Evolutionary conservation across 2,888 invertebrate species (phyloP).

Genomic region (Exocentrus adspersus): DNA sequence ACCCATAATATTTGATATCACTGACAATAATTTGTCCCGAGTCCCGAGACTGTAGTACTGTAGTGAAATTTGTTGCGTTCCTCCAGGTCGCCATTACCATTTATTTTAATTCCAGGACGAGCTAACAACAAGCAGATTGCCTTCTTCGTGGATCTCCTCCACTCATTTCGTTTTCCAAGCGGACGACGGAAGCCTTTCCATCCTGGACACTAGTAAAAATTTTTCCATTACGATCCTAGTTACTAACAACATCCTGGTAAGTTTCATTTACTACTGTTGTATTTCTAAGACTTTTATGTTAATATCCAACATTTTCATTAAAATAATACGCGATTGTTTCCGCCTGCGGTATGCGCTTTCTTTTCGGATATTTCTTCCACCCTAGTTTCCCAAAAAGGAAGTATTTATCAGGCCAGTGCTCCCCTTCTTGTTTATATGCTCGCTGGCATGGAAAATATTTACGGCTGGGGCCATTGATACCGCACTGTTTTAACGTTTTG

Average conservation of each 20-base stretch:
- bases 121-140: slow-evolving; percentile 66
- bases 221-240: slow-evolving; percentile 79
- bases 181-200: slow-evolving; percentile 85
- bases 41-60: too few relatives aligned
- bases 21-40: not conserved
- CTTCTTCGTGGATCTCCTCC: slow-evolving; percentile 84
- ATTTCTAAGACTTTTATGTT: too few relatives aligned
- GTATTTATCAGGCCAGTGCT: not conserved
- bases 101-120: slow-evolving; percentile 55
- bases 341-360: not conserved
- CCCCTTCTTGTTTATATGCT: not conserved
- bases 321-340: too few relatives aligned
- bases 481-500: not conserved
- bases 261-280: slow-evolving; percentile 53
- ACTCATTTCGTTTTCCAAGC: slow-evolving; percentile 87
- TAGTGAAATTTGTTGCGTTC: not conserved
- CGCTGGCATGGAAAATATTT: not conserved
- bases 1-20: too few relatives aligned
- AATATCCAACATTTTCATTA: too few relatives aligned
- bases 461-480: not conserved
- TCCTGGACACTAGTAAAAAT: slow-evolving; percentile 82
- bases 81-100: slow-evolving; percentile 10
- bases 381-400: not conserved
- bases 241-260: slow-evolving; percentile 87
- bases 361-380: not conserved